These are phyloP conservation scores for Neocrepidodera transversa DNA, from an alignment of 2,888 invertebrate species.

Conservation along the genomic window DNA sequence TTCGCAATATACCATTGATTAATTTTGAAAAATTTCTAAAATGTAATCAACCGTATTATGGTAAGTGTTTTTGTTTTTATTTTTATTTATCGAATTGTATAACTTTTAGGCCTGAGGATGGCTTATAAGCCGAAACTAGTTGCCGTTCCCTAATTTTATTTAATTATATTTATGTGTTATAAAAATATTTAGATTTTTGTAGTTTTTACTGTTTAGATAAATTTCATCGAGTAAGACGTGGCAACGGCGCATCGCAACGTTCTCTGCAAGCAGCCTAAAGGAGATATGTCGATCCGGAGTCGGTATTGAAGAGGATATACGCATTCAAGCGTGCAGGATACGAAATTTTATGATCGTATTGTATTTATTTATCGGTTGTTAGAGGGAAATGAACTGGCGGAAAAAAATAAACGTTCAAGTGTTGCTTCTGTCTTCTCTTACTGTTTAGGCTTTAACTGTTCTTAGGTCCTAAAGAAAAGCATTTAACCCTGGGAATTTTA, in stretches of 20 bases:
- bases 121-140: too few relatives aligned
- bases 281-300: slow-evolving; percentile 22
- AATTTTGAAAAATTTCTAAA: too few relatives aligned
- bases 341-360: slow-evolving; percentile 34
- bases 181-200: too few relatives aligned
- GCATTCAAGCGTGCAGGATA: slow-evolving; percentile 26
- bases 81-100: too few relatives aligned
- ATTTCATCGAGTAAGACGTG: background rate
- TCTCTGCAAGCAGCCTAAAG: slow-evolving; percentile 28
- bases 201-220: too few relatives aligned
- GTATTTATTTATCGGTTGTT: slow-evolving; percentile 35
- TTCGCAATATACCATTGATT: too few relatives aligned
- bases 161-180: too few relatives aligned
- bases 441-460: background rate
- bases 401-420: slow-evolving; percentile 25
- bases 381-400: slow-evolving; percentile 31
- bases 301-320: slow-evolving; percentile 29
- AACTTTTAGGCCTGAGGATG: too few relatives aligned
- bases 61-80: too few relatives aligned
- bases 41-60: too few relatives aligned
- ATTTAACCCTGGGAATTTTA: background rate
- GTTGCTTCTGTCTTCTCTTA: slow-evolving; percentile 2
- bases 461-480: background rate
- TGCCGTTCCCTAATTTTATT: too few relatives aligned
- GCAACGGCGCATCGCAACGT: slow-evolving; percentile 21